Percentiles rank a stretch among this genome's conserved stretches.
Evolutionary conservation across 2,888 invertebrate species (phyloP).

Genomic region (Cerastoderma edule): DNA sequence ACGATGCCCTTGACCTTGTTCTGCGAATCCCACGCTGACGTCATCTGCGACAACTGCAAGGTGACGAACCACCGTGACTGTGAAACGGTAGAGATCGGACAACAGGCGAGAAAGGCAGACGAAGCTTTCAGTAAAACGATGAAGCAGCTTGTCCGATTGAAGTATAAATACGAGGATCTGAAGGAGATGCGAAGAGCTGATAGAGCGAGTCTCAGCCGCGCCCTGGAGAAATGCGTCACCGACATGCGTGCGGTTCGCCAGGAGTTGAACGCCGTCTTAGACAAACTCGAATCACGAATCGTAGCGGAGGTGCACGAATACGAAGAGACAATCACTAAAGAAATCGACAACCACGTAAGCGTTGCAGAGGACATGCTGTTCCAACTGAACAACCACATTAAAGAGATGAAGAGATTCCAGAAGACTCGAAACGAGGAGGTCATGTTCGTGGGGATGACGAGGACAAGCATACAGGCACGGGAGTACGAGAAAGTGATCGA

Average conservation of each 20-base stretch:
- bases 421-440: constrained; percentile 11
- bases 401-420: constrained; percentile 16
- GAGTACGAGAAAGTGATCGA: neutral
- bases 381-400: constrained; percentile 9
- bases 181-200: constrained; percentile 3
- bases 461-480: neutral
- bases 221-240: constrained; percentile 4
- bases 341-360: constrained; percentile 11
- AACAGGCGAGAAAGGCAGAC: neutral
- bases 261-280: neutral
- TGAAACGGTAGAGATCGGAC: neutral
- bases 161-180: constrained; percentile 10
- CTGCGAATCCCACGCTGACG: constrained; percentile 1
- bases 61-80: constrained; percentile 4
- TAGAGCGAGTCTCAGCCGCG: neutral
- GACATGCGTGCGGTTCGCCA: constrained; percentile 2
- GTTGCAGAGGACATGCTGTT: constrained; percentile 16
- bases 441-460: constrained; percentile 22
- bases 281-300: constrained; percentile 3
- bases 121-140: constrained; percentile 20
- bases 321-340: neutral
- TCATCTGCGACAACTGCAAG: constrained; percentile 17
- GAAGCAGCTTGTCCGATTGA: constrained; percentile 10
- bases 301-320: constrained; percentile 11
- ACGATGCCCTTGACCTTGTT: neutral